Percentiles rank a stretch among this genome's conserved stretches.
Evolutionary conservation across 2,888 invertebrate species (phyloP).

Genomic region (Augochlorella aurata): DNA sequence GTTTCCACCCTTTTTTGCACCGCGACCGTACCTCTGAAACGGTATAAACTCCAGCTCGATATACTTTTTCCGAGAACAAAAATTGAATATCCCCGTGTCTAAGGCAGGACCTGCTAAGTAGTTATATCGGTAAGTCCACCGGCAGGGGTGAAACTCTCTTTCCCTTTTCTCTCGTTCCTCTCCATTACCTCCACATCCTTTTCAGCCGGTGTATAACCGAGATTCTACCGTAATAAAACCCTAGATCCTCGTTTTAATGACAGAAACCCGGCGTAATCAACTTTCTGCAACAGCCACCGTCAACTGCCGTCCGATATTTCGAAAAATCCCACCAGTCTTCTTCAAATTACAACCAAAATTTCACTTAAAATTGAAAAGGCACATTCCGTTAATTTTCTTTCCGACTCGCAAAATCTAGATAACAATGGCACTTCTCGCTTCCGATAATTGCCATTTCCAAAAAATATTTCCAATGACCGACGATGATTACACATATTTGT

Average conservation of each 20-base stretch:
- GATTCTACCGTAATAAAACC: slow-evolving; percentile 1
- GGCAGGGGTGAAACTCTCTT: background rate
- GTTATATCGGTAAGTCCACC: background rate
- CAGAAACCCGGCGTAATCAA: background rate
- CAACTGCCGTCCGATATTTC: too few species aligned
- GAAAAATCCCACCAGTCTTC: too few species aligned
- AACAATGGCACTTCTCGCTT: too few species aligned
- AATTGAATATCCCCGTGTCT: background rate
- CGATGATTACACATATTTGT: too few species aligned
- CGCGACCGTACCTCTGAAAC: background rate
- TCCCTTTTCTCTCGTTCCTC: background rate
- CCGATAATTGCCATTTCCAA: too few species aligned
- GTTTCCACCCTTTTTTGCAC: background rate
- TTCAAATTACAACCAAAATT: too few species aligned
- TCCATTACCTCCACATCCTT: background rate
- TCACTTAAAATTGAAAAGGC: too few species aligned
- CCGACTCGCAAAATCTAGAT: too few species aligned
- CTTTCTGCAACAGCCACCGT: background rate
- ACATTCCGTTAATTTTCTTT: too few species aligned
- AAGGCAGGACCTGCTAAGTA: background rate
- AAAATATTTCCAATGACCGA: too few species aligned
- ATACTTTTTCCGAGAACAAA: background rate
- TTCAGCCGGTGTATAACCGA: background rate
- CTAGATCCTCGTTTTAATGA: background rate
- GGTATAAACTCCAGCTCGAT: background rate